Evolutionary conservation across 1,140 invertebrate genomes (phyloP), one percentile per base, ranked within the genome.

Genomic region (Rhyzopertha dominica): DNA sequence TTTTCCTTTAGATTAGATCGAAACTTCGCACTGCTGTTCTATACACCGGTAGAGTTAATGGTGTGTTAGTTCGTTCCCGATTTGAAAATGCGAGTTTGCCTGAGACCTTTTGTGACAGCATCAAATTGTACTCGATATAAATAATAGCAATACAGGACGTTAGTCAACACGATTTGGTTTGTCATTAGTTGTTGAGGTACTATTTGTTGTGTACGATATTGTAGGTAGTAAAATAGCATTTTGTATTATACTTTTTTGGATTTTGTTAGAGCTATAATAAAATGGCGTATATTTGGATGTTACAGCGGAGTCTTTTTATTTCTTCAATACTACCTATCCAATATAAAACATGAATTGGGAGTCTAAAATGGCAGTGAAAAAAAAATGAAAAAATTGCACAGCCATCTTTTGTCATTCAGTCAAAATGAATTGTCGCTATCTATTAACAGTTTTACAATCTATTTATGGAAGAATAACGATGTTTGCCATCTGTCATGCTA

Each of bases 281-380:
- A 67, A 66, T 64, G 62, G 62, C 63, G 59, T 67, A 67, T 67
- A 66, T 67, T 67, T 67, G 63, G 60, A 67, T 67, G 65, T 67
- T 67, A 65, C 40, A 51, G 30, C 32, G 48, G 9, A 46, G 43
- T 57, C 28, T 44, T 30, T 56, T 51, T 23, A 40, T 45, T 48
- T 3, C 26, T 30, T 47, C 26, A 43, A 20, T 26, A 19, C n/a
- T n/a, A n/a, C n/a, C n/a, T n/a, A n/a, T n/a, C n/a, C n/a, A n/a
- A n/a, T n/a, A n/a, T n/a, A n/a, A n/a, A n/a, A n/a, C n/a, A n/a
- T n/a, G n/a, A n/a, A n/a, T n/a, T n/a, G n/a, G n/a, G n/a, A n/a
- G n/a, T n/a, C n/a, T n/a, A n/a, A n/a, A n/a, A n/a, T n/a, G n/a
- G n/a, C n/a, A n/a, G n/a, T n/a, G n/a, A n/a, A n/a, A n/a, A n/a